Percentiles rank a stretch among this genome's conserved stretches.
phyloP scores from a whole-genome alignment of 1,140 invertebrate genomes.

The Argopecten irradians region DNA sequence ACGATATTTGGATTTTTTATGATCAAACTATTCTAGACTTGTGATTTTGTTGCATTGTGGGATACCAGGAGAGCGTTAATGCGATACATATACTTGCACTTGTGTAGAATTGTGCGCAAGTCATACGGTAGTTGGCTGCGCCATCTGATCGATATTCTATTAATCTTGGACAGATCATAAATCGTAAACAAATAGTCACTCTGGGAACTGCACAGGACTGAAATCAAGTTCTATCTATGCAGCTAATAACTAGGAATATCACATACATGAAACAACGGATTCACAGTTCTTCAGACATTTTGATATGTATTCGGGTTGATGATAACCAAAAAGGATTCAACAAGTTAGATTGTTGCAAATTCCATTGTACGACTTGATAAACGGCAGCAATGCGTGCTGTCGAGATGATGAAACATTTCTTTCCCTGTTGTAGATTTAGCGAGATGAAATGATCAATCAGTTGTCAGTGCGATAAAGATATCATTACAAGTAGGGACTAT shows the following conservation, averaged over 20 bases:
- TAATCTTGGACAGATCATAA: not conserved
- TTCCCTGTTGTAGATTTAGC: not conserved
- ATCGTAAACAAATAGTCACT: not conserved
- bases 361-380: not conserved
- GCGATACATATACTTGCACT: not conserved
- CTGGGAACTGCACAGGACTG: not conserved
- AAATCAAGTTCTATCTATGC: not conserved
- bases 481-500: too few species aligned
- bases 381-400: not conserved
- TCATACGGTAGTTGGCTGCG: not conserved
- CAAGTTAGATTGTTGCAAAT: not conserved
- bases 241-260: too few species aligned
- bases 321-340: not conserved
- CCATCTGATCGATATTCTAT: not conserved
- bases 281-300: not conserved
- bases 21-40: too few species aligned
- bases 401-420: not conserved
- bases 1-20: too few species aligned
- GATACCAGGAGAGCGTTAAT: not conserved
- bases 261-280: not conserved
- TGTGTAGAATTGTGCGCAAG: not conserved
- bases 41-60: too few species aligned
- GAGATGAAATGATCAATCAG: not conserved
- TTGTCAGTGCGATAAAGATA: not conserved
- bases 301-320: not conserved